A percentile compares a stretch with the other conserved stretches of the same genome.
Evolutionary conservation across 2,113 vertebrate genomes (phyloP).

Genomic region (Sialia sialis): DNA sequence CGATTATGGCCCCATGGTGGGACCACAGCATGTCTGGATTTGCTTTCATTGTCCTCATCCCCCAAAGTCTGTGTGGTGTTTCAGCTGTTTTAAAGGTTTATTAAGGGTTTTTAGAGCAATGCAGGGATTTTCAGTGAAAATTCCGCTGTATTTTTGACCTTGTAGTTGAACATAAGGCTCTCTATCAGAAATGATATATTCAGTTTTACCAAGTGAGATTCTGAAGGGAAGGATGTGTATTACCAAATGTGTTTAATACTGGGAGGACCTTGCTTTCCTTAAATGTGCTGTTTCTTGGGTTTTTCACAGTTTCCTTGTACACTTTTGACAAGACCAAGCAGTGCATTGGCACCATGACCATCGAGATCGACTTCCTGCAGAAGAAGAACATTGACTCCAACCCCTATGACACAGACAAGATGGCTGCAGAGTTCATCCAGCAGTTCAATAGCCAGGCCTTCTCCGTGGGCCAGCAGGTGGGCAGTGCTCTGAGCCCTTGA

Average conservation of each 20-base stretch:
- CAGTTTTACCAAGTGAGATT: not conserved
- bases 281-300: not conserved
- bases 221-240: fast-evolving
- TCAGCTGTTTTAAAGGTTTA: not conserved
- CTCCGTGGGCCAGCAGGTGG: slow-evolving; percentile 88
- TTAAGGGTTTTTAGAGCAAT: not conserved
- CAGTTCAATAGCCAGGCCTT: slow-evolving; percentile 92
- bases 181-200: not conserved
- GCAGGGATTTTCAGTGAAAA: not conserved
- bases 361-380: slow-evolving; percentile 95
- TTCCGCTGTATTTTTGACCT: not conserved
- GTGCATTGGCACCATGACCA: slow-evolving; percentile 87
- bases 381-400: slow-evolving; percentile 93
- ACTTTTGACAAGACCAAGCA: slow-evolving; percentile 91
- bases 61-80: not conserved
- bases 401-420: slow-evolving; percentile 91
- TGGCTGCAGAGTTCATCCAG: slow-evolving; percentile 91
- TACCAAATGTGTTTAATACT: fast-evolving
- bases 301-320: slow-evolving; percentile 79
- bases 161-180: not conserved
- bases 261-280: not conserved
- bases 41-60: not conserved
- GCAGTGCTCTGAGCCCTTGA: not conserved
- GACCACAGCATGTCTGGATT: not conserved
- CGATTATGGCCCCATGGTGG: not conserved